A percentile compares a stretch with the other conserved stretches of the same genome.
phyloP scores from a whole-genome alignment of 2,888 invertebrate species.

The Julus scandinavius region DNA sequence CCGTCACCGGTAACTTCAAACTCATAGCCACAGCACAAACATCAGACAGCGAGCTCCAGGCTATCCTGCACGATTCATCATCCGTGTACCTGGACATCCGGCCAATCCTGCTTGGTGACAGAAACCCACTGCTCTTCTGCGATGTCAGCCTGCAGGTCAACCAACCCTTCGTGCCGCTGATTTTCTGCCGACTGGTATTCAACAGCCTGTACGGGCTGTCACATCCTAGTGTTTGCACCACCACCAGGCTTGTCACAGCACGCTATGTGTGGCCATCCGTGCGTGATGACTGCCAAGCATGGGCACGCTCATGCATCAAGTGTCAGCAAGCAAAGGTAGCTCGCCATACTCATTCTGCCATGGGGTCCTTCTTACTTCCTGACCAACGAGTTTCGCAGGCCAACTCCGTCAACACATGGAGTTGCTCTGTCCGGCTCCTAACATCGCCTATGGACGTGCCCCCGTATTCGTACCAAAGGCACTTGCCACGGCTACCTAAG shows the following conservation, averaged over 20 bases:
- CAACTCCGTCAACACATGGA: too few relatives aligned
- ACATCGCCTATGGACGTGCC: too few relatives aligned
- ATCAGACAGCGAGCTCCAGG: too few relatives aligned
- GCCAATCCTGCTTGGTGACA: too few relatives aligned
- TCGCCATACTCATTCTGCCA: neutral
- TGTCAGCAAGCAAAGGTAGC: neutral
- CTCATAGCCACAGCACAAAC: too few relatives aligned
- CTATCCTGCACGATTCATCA: too few relatives aligned
- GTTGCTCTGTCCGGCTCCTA: too few relatives aligned
- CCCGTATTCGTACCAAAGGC: too few relatives aligned
- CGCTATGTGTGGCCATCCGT: neutral
- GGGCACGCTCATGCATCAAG: neutral
- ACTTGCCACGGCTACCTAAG: too few relatives aligned
- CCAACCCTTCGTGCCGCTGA: constrained; percentile 56
- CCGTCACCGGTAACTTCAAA: neutral
- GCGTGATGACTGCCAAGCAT: neutral
- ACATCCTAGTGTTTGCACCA: constrained; percentile 54
- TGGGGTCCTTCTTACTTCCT: neutral
- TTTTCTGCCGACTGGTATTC: constrained; percentile 48
- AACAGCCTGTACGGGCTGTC: constrained; percentile 55
- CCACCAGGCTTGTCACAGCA: neutral
- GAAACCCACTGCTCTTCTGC: neutral
- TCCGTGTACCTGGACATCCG: too few relatives aligned
- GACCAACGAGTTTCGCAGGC: too few relatives aligned
- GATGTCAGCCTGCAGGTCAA: neutral